Base-by-base conservation (phyloP, 2,113 vertebrate genomes). In the Zapus hudsonius region DNA sequence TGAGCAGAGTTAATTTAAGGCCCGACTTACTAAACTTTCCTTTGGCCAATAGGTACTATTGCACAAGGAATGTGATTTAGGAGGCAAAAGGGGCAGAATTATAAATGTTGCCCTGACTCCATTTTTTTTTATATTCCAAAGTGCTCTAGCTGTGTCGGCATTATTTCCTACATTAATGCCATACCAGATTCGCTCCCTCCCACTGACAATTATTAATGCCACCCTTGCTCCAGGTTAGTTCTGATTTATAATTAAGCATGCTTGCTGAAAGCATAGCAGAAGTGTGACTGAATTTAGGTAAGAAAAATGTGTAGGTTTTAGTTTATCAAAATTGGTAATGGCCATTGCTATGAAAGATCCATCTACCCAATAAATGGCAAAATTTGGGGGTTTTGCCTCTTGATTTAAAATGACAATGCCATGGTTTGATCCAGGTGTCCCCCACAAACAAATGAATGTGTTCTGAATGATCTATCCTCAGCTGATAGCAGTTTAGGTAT, bases 201-300 rank as follows among this genome's bases (percentile, higher is more conserved):
- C 59, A 87, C 84, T 40, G 36, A 69, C 75, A 55, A 72, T 92
- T 95, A 93, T 94, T 95, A 92, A 95, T 91, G 89, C 61, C 94
- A 84, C 90, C 95, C 27, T 94, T 97, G 87, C 61, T 55, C 70
- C 40, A 87, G 84, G 93, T 95, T 96, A 85, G 31, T 83, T 90
- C 94, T 94, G 91, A 96, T 95, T 97, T 95, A 95, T 92, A 97
- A 96, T 95, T 94, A 97, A 94, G 90, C 82, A 83, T 84, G 94
- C 84, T 66, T 95, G 94, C 27, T 95, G 95, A 96, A 95, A 97
- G 94, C 93, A 90, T 91, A 93, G 89, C 47, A 93, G 66, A 92
- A 92, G 44, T 87, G 59, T 96, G 84, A 95, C 90, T 97, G 96
- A 95, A 94, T 69, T 27, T 61, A 78, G 93, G 47, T 85, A 92